A percentile compares a stretch with the other conserved stretches of the same genome.
Conservation (phyloP, 2,888 invertebrate species). For the Unio pictorum region DNA sequence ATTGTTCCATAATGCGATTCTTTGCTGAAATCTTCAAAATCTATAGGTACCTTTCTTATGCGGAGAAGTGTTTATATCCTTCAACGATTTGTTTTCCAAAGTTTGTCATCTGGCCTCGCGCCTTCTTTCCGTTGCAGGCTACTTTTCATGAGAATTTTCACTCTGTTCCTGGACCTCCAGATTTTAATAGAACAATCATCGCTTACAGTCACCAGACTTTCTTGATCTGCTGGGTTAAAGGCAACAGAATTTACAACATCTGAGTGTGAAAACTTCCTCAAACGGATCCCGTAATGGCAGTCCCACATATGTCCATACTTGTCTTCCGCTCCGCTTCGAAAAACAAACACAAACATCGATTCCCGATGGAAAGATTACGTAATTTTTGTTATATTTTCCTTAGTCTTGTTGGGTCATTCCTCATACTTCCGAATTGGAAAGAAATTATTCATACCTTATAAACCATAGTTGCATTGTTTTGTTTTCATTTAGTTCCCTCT, state of each 20-base stretch:
- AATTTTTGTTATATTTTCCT: no score
- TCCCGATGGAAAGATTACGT: no score
- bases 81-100: neutral
- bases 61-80: neutral
- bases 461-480: no score
- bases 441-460: no score
- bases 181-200: slow-evolving; percentile 86
- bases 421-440: no score
- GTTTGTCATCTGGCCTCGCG: neutral
- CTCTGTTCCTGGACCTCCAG: slow-evolving; percentile 68
- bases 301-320: slow-evolving; percentile 89
- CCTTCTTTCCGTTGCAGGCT: slow-evolving; percentile 1
- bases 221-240: slow-evolving; percentile 85
- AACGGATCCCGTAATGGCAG: slow-evolving; percentile 84
- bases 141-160: slow-evolving; percentile 27
- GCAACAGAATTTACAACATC: slow-evolving; percentile 90
- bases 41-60: slow-evolving; percentile 11
- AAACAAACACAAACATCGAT: neutral
- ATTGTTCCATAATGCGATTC: no score
- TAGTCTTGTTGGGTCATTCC: no score
- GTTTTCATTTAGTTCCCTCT: no score
- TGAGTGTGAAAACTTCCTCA: slow-evolving; percentile 82
- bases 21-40: no score
- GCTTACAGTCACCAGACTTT: slow-evolving; percentile 87
- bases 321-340: slow-evolving; percentile 85